Percentiles rank a stretch among this genome's conserved stretches.
Conservation (phyloP, 1,140 invertebrate species). For the Probaryconus sp. region DNA sequence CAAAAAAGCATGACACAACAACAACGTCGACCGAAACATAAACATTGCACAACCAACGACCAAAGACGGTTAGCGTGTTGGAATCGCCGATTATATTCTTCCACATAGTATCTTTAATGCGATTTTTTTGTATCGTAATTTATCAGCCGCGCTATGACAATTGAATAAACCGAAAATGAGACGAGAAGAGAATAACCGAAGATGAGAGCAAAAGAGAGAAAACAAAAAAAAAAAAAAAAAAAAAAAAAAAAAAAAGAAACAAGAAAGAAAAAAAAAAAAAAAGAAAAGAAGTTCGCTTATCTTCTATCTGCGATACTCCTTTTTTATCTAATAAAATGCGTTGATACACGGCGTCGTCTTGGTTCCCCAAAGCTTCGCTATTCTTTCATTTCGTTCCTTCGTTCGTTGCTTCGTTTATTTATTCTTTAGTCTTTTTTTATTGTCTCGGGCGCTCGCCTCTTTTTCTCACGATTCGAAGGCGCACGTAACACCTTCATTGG, state of each 20-base stretch:
- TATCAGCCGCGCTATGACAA: conserved; percentile 20
- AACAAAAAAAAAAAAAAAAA: too few species aligned
- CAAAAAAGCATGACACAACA: too few species aligned
- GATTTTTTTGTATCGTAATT: conserved; percentile 28
- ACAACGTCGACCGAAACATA: too few species aligned
- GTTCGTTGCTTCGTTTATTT: conserved; percentile 29
- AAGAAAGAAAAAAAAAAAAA: too few species aligned
- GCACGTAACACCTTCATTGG: conserved; percentile 73
- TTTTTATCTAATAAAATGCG: conserved; percentile 21
- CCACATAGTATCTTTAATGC: conserved; percentile 8
- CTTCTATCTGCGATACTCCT: conserved; percentile 21
- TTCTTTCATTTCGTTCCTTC: conserved; percentile 32
- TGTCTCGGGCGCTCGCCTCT: conserved; percentile 33
- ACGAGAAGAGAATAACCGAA: background rate
- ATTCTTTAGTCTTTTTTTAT: conserved; percentile 28
- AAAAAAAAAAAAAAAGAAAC: too few species aligned
- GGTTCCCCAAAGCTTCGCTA: background rate
- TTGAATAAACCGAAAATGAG: conserved; percentile 36
- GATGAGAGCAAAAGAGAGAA: too few species aligned
- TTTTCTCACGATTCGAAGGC: conserved; percentile 63
- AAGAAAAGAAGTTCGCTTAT: conserved; percentile 24
- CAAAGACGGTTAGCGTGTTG: too few species aligned
- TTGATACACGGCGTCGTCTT: conserved; percentile 11
- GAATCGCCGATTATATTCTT: too few species aligned
- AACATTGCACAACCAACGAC: conserved; percentile 13